These are phyloP conservation scores for Manduca sexta DNA, from an alignment of 1,140 invertebrate species.

Conservation along the genomic window DNA sequence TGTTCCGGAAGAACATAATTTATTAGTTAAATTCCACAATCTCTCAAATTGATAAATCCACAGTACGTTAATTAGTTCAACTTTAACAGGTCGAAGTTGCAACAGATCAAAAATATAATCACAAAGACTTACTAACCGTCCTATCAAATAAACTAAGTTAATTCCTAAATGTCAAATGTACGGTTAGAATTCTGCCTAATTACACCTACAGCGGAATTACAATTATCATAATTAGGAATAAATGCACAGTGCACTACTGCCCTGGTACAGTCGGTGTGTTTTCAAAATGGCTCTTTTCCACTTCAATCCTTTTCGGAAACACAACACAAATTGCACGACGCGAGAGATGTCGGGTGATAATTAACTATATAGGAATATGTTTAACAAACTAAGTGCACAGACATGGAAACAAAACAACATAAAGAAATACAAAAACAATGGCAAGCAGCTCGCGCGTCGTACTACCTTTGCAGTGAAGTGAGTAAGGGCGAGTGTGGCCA, in stretches of 20 bases:
- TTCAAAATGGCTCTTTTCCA: slow-evolving; percentile 82
- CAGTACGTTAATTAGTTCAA: slow-evolving; percentile 45
- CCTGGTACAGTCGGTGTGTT: slow-evolving; percentile 76
- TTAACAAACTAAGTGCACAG: slow-evolving; percentile 17
- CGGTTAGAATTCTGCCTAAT: slow-evolving; percentile 41
- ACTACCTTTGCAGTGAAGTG: no score
- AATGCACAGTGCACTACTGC: slow-evolving; percentile 67
- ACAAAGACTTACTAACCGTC: slow-evolving; percentile 47
- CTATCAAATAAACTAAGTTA: slow-evolving; percentile 42
- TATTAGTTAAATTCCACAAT: slow-evolving; percentile 69
- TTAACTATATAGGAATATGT: slow-evolving; percentile 27
- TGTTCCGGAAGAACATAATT: slow-evolving; percentile 42
- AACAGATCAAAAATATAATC: slow-evolving; percentile 60
- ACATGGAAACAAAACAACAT: neutral
- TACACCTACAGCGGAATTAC: slow-evolving; percentile 36
- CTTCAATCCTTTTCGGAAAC: slow-evolving; percentile 78
- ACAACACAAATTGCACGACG: slow-evolving; percentile 77
- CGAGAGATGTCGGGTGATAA: slow-evolving; percentile 33
- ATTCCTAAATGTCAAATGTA: slow-evolving; percentile 48
- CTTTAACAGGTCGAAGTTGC: slow-evolving; percentile 39
- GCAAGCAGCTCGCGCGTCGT: no score
- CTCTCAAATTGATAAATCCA: slow-evolving; percentile 60
- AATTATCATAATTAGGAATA: slow-evolving; percentile 27
- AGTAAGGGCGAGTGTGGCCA: no score
- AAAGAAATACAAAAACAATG: slow-evolving; percentile 4